Evolutionary conservation across 2,888 invertebrate genomes (phyloP).

Genomic region (Drosophila trichaetosa): DNA sequence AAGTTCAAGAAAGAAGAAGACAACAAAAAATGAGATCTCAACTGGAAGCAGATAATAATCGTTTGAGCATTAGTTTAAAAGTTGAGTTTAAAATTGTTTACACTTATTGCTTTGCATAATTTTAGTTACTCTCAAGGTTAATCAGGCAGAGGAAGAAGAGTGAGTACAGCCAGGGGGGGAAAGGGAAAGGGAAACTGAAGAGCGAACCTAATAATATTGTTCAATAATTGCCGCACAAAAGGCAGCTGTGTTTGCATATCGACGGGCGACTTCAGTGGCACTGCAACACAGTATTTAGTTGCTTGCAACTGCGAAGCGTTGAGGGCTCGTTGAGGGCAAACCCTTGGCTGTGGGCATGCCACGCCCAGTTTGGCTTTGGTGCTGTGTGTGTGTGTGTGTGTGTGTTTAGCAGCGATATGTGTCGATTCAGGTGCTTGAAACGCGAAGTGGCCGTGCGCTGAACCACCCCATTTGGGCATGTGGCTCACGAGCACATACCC

Average conservation of each 20-base stretch:
- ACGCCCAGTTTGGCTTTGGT: slow-evolving; percentile 44
- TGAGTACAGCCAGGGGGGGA: too few relatives aligned
- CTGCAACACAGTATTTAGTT: slow-evolving; percentile 8
- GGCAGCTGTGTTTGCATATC: slow-evolving; percentile 76
- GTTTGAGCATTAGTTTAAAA: too few relatives aligned
- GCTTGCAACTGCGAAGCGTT: slow-evolving; percentile 15
- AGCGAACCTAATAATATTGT: slow-evolving; percentile 57
- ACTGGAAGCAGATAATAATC: too few relatives aligned
- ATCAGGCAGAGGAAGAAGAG: not conserved
- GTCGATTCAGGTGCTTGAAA: slow-evolving; percentile 65
- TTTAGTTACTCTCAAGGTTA: not conserved
- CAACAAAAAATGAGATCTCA: too few relatives aligned
- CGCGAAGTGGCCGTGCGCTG: slow-evolving; percentile 41
- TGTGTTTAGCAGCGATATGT: slow-evolving; percentile 26
- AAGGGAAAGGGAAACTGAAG: slow-evolving; percentile 9
- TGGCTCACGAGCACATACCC: slow-evolving; percentile 24
- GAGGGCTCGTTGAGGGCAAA: slow-evolving; percentile 21
- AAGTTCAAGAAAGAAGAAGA: too few relatives aligned
- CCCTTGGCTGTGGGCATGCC: slow-evolving; percentile 42
- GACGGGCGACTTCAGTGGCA: slow-evolving; percentile 12
- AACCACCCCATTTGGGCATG: slow-evolving; percentile 46
- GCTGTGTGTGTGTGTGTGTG: not conserved
- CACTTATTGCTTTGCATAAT: not conserved
- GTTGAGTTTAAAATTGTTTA: too few relatives aligned
- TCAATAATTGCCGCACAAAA: slow-evolving; percentile 62